Evolutionary conservation across 1,140 invertebrate species (phyloP), one percentile per base, ranked within the genome.

Genomic region (Stegodyphus mimosarum): DNA sequence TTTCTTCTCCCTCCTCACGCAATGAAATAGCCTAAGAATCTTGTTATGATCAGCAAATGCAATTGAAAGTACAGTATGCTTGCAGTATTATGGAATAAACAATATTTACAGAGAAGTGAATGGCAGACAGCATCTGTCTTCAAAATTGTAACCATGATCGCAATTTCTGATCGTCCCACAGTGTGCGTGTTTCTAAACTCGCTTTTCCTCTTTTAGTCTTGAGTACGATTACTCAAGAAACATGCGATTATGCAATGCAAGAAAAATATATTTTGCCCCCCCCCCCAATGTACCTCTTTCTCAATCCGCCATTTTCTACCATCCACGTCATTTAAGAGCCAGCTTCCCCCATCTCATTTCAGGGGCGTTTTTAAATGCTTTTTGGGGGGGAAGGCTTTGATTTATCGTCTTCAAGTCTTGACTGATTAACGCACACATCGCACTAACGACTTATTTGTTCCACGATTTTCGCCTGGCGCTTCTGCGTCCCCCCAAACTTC

Each of bases 371-470:
- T 83, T 73, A 74, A 83, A 83, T 83, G 71, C 78, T 51, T 63
- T 48, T 18, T 51, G 17, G 18, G 53, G 55, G 53, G 70, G 60
- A 17, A 55, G 48, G 80, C 80, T 67, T 72, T 83, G 80, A 83
- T 83, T 83, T 83, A 83, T 74, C 48, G 71, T 83, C 55, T 83
- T 64, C 49, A 73, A 74, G 80, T 66, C 71, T 83, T 83, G 80
- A 83, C 80, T 74, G 80, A 83, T 83, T 83, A 83, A 74, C 71
- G 71, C 80, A 74, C 60, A 83, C 55, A 83, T 83, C 71, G n/a
- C 67, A 66, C 80, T 83, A 83, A 83, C 71, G 71, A 83, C 80
- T 83, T 83, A 67, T 83, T 83, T 83, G 80, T 83, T 83, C 71
- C 80, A 74, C 55, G 33, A 74, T 83, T 81, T 81, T 81, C 78